Conservation (phyloP, 2,888 invertebrate genomes). For the Ophion ventricosus region DNA sequence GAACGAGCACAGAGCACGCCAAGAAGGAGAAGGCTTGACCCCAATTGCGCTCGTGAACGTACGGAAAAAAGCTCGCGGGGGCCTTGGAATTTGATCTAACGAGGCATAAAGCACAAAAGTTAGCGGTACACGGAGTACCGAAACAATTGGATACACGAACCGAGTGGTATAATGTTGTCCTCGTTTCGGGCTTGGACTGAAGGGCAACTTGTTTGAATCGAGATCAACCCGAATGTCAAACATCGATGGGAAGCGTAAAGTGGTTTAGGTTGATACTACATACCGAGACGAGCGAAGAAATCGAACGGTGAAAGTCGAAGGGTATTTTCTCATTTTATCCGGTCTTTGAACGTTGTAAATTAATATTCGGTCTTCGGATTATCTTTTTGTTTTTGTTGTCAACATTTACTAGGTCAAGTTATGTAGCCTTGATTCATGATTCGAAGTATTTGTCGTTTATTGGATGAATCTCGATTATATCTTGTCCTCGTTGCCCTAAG, state of each 20-base stretch:
- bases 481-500: too few relatives aligned
- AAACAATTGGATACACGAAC: slow-evolving; percentile 44
- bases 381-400: too few relatives aligned
- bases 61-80: slow-evolving; percentile 38
- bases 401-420: too few relatives aligned
- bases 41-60: slow-evolving; percentile 48
- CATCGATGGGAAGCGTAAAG: not conserved
- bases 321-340: too few relatives aligned
- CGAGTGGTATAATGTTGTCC: slow-evolving; percentile 6
- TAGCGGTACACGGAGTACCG: slow-evolving; percentile 11
- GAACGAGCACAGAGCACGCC: slow-evolving; percentile 22
- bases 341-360: too few relatives aligned
- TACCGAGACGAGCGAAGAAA: not conserved
- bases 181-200: not conserved
- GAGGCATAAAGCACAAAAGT: slow-evolving; percentile 20
- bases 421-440: too few relatives aligned
- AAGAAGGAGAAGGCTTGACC: slow-evolving; percentile 55
- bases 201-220: slow-evolving; percentile 20
- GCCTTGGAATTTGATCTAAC: slow-evolving; percentile 46
- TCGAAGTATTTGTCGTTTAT: too few relatives aligned
- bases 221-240: slow-evolving; percentile 5
- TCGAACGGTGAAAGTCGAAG: not conserved
- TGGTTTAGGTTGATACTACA: not conserved
- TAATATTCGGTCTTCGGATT: too few relatives aligned
- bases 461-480: too few relatives aligned